phyloP scores from a whole-genome alignment of 2,888 invertebrate species.

The Drosophila algonquin region DNA sequence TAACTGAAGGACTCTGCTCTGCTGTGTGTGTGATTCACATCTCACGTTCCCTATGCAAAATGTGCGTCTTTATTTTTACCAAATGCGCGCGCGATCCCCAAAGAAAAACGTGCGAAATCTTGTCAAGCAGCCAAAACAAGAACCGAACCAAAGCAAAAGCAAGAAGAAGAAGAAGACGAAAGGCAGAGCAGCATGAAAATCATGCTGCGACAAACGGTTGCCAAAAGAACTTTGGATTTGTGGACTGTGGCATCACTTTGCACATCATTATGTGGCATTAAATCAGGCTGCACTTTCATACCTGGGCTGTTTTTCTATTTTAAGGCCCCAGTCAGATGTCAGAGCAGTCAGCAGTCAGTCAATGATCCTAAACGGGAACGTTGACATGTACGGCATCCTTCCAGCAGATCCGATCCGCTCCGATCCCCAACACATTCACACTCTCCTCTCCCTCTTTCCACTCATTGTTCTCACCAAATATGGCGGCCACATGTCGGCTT shows the following conservation, averaged over 20 bases:
- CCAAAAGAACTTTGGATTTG: conserved; percentile 40
- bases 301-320: conserved; percentile 49
- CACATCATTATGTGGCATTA: conserved; percentile 47
- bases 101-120: conserved; percentile 41
- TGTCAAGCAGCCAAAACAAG: conserved; percentile 60
- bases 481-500: conserved; percentile 38
- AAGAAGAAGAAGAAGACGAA: neutral
- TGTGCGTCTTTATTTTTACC: conserved; percentile 48
- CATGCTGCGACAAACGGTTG: conserved; percentile 39
- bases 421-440: no score
- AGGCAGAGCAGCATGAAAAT: conserved; percentile 31
- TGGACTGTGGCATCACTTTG: conserved; percentile 13
- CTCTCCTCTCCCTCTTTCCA: neutral
- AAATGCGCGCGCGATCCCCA: conserved; percentile 16
- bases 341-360: conserved; percentile 45
- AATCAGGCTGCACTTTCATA: conserved; percentile 40
- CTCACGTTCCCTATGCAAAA: conserved; percentile 12
- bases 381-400: conserved; percentile 45
- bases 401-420: conserved; percentile 11
- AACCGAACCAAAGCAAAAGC: conserved; percentile 3
- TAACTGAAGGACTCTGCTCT: neutral
- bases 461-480: conserved; percentile 21
- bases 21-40: conserved; percentile 59
- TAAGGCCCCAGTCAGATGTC: conserved; percentile 46
- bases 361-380: conserved; percentile 50